phyloP scores from a whole-genome alignment of 2,113 vertebrate species.

The Arenaria interpres region DNA sequence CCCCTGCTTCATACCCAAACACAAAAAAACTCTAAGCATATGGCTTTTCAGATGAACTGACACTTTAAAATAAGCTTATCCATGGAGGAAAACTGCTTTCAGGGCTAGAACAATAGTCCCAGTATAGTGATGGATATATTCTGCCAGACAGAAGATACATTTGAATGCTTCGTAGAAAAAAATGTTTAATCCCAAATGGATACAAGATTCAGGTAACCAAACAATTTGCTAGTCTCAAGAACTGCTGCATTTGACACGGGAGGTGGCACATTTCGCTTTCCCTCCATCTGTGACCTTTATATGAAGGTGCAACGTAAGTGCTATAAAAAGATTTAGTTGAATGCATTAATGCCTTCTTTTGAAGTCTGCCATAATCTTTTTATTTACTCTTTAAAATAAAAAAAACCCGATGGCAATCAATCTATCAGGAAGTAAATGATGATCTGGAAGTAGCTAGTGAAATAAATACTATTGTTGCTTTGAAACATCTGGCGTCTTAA shows the following conservation, averaged over 20 bases:
- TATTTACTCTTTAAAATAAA: slow-evolving; percentile 15
- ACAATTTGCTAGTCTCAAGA: slow-evolving; percentile 1
- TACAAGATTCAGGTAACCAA: slow-evolving; percentile 7
- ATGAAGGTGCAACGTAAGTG: not conserved
- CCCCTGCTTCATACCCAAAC: not conserved
- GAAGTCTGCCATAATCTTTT: slow-evolving; percentile 15
- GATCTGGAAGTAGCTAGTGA: not conserved
- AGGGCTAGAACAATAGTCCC: slow-evolving; percentile 36
- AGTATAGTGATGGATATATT: slow-evolving; percentile 27
- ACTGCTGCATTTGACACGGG: not conserved
- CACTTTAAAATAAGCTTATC: slow-evolving; percentile 58
- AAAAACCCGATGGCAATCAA: slow-evolving; percentile 1
- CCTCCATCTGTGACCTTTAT: slow-evolving; percentile 12
- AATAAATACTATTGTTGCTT: slow-evolving; percentile 29
- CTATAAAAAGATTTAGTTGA: slow-evolving; percentile 36
- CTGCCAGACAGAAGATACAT: slow-evolving; percentile 40
- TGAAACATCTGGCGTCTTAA: slow-evolving; percentile 45
- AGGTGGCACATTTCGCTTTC: slow-evolving; percentile 15
- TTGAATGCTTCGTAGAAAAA: slow-evolving; percentile 38
- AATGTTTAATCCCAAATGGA: slow-evolving; percentile 26
- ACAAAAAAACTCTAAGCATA: not conserved
- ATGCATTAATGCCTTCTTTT: not conserved
- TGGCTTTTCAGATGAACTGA: slow-evolving; percentile 59
- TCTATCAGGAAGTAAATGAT: slow-evolving; percentile 19
- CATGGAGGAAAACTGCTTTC: slow-evolving; percentile 41